Evolutionary conservation across 2,113 vertebrate genomes (phyloP).

Genomic region (Neogale vison): DNA sequence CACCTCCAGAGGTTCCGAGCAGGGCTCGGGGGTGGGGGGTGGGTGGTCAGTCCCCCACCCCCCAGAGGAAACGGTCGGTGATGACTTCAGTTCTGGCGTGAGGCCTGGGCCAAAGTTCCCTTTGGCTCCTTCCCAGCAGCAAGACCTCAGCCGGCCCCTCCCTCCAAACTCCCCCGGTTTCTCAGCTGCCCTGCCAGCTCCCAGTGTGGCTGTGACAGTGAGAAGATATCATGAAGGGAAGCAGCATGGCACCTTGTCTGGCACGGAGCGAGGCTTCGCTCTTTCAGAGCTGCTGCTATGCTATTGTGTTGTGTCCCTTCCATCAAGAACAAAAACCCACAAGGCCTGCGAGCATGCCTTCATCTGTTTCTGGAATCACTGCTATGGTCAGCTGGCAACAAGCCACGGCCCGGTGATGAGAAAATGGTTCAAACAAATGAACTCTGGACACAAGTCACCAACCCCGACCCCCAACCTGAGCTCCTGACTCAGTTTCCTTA

Average conservation of each 20-base stretch:
- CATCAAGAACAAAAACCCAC: not conserved
- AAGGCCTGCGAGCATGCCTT: not conserved
- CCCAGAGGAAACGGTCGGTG: not conserved
- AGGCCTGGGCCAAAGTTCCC: not conserved
- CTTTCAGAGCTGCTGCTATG: rapidly evolving
- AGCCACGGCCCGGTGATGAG: not conserved
- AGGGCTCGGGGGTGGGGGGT: not conserved
- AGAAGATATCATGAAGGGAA: not conserved
- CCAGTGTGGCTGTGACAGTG: not conserved
- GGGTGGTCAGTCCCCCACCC: not conserved
- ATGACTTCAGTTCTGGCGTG: not conserved
- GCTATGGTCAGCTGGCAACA: not conserved
- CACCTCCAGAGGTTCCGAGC: not conserved
- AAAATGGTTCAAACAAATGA: not conserved
- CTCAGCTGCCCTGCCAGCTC: not conserved
- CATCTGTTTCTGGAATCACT: not conserved
- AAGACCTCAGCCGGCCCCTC: not conserved
- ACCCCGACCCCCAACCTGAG: not conserved
- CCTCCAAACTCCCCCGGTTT: not conserved
- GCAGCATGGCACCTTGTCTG: not conserved
- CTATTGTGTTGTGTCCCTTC: not conserved
- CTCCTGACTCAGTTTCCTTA: not conserved
- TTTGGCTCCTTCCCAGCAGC: not conserved
- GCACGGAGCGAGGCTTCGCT: not conserved
- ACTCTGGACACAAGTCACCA: not conserved